These are phyloP conservation scores for Macroglossus sobrinus DNA, from an alignment of 2,113 vertebrate species.

Conservation along the genomic window DNA sequence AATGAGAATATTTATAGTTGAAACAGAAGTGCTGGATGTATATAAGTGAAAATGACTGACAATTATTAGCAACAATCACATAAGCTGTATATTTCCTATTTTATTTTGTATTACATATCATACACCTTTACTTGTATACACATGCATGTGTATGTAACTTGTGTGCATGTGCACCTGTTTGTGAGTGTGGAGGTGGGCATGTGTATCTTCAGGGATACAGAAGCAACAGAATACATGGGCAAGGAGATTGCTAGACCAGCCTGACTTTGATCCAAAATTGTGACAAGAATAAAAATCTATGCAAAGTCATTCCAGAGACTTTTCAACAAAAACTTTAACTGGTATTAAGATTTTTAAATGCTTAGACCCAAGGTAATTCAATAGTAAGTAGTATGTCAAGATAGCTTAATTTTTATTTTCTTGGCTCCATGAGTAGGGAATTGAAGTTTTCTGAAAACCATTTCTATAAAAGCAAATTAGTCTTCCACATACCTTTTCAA, in stretches of 20 bases:
- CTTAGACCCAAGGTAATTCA: background rate
- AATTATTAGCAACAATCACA: background rate
- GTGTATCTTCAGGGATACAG: no score
- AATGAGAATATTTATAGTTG: background rate
- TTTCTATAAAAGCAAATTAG: fast-evolving
- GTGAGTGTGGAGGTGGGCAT: fast-evolving
- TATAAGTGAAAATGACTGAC: background rate
- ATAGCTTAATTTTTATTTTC: background rate
- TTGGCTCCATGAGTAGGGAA: background rate
- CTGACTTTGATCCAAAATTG: background rate
- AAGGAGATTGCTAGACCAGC: background rate
- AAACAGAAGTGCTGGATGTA: background rate
- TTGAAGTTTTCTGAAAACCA: background rate
- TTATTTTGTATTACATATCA: background rate
- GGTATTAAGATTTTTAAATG: background rate
- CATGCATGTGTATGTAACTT: background rate
- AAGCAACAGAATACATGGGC: background rate
- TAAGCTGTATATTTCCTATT: background rate
- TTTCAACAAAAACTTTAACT: background rate
- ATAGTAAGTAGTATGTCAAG: background rate
- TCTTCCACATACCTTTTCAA: constrained; percentile 90
- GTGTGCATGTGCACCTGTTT: background rate
- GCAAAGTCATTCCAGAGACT: background rate
- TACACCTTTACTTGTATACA: background rate
- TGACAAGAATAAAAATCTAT: background rate